Base-by-base conservation (phyloP, 2,113 vertebrate genomes). In the Pollimyrus isidori region DNA sequence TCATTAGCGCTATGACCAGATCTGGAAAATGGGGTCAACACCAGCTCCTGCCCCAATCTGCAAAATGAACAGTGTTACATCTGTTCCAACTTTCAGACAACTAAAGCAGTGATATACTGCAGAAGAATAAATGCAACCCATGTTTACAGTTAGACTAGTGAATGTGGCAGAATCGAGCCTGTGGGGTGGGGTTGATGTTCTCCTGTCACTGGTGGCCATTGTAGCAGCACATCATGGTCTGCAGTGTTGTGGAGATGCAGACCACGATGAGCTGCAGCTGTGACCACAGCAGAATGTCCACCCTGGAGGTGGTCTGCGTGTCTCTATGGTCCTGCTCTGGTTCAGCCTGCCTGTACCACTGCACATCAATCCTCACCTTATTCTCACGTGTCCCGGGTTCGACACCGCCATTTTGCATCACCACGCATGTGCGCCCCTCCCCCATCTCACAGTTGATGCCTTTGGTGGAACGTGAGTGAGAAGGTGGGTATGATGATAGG, bases 221-320 rank as follows among this genome's bases (percentile, higher is more conserved):
- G 92, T 95, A 96, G 95, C 95, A 95, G 96, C 95, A 96, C 94
- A 93, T 96, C 95, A 95, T 97, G 95, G 94, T 96, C 96, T 97
- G 95, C 95, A 95, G 94, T 93, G 93, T 95, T 94, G 94, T 93
- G 95, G 94, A 95, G 96, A 95, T 96, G 95, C 95, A 96, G 95
- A 95, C 95, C 95, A 94, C 95, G 95, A 93, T 93, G 96, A 95
- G 95, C 95, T 96, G 95, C 95, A 93, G 93, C 94, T 94, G 69
- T 69, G 91, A 30, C 88, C 42, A 69, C 94, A 96, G 95, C 95
- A 96, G 95, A 95, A 96, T 95, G 94, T 95, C 95, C 95, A 95
- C 95, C 95, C 95, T 96, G 96, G 96, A 96, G 95, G 94, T 93
- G 90, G 92, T 92, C 91, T 93, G 93, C 88, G 86, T 91, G 96